phyloP scores from a whole-genome alignment of 2,888 invertebrate genomes.

The Napeogenes inachia region DNA sequence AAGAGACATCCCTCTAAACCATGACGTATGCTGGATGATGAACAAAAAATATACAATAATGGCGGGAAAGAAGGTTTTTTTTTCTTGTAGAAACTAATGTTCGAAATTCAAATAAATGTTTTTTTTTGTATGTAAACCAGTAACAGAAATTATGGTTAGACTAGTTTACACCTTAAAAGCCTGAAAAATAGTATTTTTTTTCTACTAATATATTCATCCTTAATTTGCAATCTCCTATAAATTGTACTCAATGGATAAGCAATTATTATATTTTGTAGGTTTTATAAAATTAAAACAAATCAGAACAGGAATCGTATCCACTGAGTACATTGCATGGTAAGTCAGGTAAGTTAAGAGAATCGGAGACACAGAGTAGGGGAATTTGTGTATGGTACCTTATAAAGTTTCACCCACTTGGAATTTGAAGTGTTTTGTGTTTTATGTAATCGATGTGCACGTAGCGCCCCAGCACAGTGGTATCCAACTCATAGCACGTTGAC shows the following conservation, averaged over 20 bases:
- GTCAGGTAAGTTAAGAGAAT: constrained; percentile 42
- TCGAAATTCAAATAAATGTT: too few relatives aligned
- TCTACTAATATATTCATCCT: constrained; percentile 15
- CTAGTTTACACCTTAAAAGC: too few relatives aligned
- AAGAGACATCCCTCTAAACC: too few relatives aligned
- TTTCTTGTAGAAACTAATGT: too few relatives aligned
- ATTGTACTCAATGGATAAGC: constrained; percentile 47
- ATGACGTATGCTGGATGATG: too few relatives aligned
- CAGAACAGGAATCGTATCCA: constrained; percentile 38
- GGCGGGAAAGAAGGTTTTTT: too few relatives aligned
- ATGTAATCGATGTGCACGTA: constrained; percentile 64
- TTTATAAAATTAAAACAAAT: background rate
- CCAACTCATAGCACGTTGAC: constrained; percentile 29
- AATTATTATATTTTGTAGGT: constrained; percentile 1
- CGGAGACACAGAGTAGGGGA: constrained; percentile 59
- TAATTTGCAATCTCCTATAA: constrained; percentile 43
- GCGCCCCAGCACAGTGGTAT: constrained; percentile 38
- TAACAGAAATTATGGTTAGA: too few relatives aligned
- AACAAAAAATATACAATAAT: too few relatives aligned
- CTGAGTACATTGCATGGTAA: constrained; percentile 63
- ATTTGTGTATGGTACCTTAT: constrained; percentile 77
- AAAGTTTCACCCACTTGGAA: constrained; percentile 75
- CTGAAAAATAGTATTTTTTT: background rate
- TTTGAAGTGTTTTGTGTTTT: constrained; percentile 56
- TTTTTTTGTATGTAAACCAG: too few relatives aligned